Evolutionary conservation across 2,797 vertebrate genomes (phyloP).

Genomic region (Remorina albescens): DNA sequence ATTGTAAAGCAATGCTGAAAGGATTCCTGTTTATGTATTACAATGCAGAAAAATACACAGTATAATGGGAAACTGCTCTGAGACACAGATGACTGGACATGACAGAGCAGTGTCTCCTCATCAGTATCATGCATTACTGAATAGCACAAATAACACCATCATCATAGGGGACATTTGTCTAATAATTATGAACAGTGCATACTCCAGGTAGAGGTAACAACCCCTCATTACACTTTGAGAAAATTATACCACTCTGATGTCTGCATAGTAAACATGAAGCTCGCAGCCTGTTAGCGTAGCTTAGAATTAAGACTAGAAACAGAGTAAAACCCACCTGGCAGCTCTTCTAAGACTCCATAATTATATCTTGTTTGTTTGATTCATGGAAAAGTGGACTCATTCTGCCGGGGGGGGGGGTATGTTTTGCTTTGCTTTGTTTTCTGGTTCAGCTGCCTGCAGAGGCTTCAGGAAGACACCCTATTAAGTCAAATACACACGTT

Average conservation of each 20-base stretch:
- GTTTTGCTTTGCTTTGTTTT: background rate
- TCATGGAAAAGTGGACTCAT: background rate
- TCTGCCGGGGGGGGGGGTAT: background rate
- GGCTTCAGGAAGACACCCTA: background rate
- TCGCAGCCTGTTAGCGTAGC: background rate
- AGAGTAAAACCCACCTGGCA: background rate
- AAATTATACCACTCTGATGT: background rate
- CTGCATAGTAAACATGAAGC: background rate
- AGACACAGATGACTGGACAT: slow-evolving; percentile 31
- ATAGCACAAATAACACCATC: background rate
- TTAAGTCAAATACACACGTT: background rate
- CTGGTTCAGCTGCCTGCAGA: background rate
- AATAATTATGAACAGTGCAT: background rate
- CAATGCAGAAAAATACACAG: slow-evolving; percentile 47
- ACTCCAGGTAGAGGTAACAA: background rate
- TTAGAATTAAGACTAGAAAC: background rate
- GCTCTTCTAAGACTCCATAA: background rate
- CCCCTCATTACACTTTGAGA: too few relatives aligned
- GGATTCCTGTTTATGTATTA: slow-evolving; percentile 20
- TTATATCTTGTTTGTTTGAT: background rate
- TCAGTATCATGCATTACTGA: background rate
- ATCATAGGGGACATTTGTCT: background rate
- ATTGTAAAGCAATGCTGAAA: slow-evolving; percentile 3
- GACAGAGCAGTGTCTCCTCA: background rate
- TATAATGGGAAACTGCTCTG: slow-evolving; percentile 12